Percentiles rank a stretch among this genome's conserved stretches.
Evolutionary conservation across 2,113 vertebrate genomes (phyloP).

Genomic region (Zapus hudsonius): DNA sequence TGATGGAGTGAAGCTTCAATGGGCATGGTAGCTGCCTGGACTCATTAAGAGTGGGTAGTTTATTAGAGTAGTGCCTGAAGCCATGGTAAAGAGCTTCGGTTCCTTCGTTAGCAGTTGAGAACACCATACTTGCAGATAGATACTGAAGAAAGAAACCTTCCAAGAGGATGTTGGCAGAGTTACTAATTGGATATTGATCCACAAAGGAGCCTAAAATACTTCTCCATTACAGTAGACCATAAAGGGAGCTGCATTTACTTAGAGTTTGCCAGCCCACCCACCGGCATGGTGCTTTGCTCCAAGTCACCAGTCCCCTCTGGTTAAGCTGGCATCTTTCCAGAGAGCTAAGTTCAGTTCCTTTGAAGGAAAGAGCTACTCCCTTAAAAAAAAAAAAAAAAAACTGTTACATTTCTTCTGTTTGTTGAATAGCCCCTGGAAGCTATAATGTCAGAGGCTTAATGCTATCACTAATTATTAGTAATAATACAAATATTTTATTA

Average conservation of each 20-base stretch:
- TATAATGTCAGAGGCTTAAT: neutral
- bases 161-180: neutral
- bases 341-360: constrained; percentile 49
- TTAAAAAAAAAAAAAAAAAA: too few species aligned
- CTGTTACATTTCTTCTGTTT: neutral
- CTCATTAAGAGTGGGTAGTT: constrained; percentile 33
- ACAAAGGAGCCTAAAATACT: neutral
- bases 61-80: constrained; percentile 50
- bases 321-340: neutral
- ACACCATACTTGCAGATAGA: neutral
- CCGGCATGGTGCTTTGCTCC: neutral
- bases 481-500: neutral
- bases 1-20: neutral
- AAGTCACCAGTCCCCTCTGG: constrained; percentile 17
- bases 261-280: neutral
- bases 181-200: constrained; percentile 11
- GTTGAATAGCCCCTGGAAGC: neutral
- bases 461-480: neutral
- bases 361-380: neutral
- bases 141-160: neutral
- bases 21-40: accelerated
- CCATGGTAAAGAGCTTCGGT: neutral
- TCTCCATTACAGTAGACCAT: neutral
- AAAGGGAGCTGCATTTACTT: neutral
- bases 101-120: neutral